Percentiles rank a stretch among this genome's conserved stretches.
Evolutionary conservation across 2,797 vertebrate species (phyloP).

Genomic region (Semotilus atromaculatus): DNA sequence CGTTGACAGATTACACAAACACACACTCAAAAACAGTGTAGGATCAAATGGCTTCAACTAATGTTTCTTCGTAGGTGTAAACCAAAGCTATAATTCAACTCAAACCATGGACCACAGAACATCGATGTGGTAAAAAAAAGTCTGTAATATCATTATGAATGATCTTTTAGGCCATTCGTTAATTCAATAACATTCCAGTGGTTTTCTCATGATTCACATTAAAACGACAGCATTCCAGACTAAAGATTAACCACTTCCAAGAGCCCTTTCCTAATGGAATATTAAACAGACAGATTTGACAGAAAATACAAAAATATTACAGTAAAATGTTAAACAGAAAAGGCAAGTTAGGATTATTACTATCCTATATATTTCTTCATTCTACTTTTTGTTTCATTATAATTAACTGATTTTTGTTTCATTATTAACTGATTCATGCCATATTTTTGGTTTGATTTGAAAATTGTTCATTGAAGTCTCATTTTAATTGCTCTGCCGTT

Average conservation of each 20-base stretch:
- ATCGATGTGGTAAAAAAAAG: conserved; percentile 32
- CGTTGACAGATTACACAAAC: conserved; percentile 40
- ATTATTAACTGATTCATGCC: neutral
- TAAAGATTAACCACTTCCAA: neutral
- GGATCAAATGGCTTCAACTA: conserved; percentile 31
- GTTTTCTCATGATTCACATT: neutral
- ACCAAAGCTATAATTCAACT: conserved; percentile 18
- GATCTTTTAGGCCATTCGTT: neutral
- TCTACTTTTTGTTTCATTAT: neutral
- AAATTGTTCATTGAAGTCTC: neutral
- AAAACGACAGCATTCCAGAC: neutral
- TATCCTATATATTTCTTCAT: neutral
- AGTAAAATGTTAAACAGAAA: neutral
- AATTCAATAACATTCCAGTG: conserved; percentile 14
- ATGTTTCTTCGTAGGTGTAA: conserved; percentile 65
- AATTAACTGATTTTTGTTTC: neutral
- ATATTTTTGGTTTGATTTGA: neutral
- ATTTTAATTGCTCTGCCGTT: neutral
- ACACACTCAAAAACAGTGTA: conserved; percentile 13
- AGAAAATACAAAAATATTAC: neutral
- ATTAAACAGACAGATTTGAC: neutral
- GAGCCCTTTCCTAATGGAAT: neutral
- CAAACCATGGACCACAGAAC: conserved; percentile 27
- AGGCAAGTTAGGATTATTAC: neutral
- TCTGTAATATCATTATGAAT: conserved; percentile 3